A percentile compares a stretch with the other conserved stretches of the same genome.
phyloP scores from a whole-genome alignment of 2,113 vertebrate species.

The Bothrops jararaca region DNA sequence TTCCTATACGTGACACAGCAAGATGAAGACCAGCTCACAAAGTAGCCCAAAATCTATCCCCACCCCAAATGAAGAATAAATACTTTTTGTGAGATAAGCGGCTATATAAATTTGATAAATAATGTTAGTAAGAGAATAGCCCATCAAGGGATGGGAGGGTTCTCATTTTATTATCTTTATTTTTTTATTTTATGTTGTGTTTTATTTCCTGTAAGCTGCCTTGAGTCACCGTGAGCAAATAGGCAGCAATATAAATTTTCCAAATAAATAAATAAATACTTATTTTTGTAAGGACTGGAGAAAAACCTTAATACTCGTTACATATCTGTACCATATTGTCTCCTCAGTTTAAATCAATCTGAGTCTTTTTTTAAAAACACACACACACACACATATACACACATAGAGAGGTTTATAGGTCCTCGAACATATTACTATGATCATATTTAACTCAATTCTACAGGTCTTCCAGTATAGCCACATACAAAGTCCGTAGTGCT shows the following conservation, averaged over 20 bases:
- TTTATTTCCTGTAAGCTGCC: not conserved
- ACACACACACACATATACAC: not conserved
- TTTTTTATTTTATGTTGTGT: not conserved
- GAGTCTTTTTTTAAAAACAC: not conserved
- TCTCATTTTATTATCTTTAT: not conserved
- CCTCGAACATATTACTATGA: not conserved
- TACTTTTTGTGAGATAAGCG: not conserved
- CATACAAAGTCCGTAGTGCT: not conserved
- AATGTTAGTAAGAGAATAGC: not conserved
- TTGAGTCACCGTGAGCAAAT: not conserved
- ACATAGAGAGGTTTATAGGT: not conserved
- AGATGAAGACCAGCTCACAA: not conserved
- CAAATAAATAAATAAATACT: not conserved
- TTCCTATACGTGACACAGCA: not conserved
- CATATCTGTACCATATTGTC: not conserved
- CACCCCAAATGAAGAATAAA: not conserved
- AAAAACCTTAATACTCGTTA: not conserved
- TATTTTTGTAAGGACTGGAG: not conserved
- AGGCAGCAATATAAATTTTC: not conserved
- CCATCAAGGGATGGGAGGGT: not conserved
- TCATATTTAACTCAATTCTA: not conserved
- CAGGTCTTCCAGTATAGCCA: not conserved
- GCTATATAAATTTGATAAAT: not conserved
- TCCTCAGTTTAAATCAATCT: not conserved
- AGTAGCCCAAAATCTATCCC: not conserved